phyloP scores from a whole-genome alignment of 1,140 invertebrate genomes.

The Idris sp. region DNA sequence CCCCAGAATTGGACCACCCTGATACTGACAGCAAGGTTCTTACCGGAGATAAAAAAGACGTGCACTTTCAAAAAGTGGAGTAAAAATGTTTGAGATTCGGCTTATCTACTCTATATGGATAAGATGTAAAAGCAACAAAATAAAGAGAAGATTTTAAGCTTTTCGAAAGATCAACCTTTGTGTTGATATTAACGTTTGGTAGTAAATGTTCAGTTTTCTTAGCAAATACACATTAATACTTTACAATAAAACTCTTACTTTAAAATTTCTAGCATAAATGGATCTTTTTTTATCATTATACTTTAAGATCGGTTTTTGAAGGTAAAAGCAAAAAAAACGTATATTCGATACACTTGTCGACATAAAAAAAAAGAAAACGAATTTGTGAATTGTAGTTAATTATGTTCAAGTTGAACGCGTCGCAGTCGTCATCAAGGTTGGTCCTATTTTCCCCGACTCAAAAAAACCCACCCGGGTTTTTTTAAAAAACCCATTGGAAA shows the following conservation, averaged over 20 bases:
- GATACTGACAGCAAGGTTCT: background rate
- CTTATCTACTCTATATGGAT: conserved; percentile 20
- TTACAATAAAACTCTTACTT: background rate
- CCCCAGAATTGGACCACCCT: conserved; percentile 34
- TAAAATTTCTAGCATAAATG: too few species aligned
- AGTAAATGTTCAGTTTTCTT: too few species aligned
- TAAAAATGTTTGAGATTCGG: conserved; percentile 20
- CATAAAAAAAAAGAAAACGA: conserved; percentile 22
- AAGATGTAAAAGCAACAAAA: background rate
- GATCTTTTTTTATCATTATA: too few species aligned
- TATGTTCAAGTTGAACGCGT: conserved; percentile 49
- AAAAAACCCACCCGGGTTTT: too few species aligned
- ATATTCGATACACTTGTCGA: conserved; percentile 34
- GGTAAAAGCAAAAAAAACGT: conserved; percentile 6
- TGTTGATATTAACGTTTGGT: too few species aligned
- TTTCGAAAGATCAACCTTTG: background rate
- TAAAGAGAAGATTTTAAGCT: conserved; percentile 5
- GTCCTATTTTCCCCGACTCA: too few species aligned
- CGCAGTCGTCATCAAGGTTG: too few species aligned
- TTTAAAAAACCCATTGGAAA: too few species aligned
- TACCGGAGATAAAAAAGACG: conserved; percentile 27
- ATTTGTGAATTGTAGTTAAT: conserved; percentile 46
- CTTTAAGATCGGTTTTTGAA: conserved; percentile 12
- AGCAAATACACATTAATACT: too few species aligned
- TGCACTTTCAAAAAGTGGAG: conserved; percentile 16